Percentiles rank a stretch among this genome's conserved stretches.
Evolutionary conservation across 2,113 vertebrate genomes (phyloP).

Genomic region (Laticauda colubrina): DNA sequence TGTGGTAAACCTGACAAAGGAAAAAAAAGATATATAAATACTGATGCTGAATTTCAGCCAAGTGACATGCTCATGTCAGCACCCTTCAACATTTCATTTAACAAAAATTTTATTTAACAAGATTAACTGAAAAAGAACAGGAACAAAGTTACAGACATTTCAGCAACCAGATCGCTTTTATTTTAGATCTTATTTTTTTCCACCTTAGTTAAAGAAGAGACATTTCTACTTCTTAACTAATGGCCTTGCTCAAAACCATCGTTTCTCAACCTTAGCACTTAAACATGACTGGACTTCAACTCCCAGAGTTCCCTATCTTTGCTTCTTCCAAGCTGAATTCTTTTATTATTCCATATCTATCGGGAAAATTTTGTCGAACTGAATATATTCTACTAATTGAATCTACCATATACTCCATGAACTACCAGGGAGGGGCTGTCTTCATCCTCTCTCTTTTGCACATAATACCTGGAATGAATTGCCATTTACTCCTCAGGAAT

Average conservation of each 20-base stretch:
- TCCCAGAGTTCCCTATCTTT: background rate
- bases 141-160: background rate
- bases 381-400: background rate
- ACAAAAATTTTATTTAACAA: background rate
- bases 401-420: background rate
- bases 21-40: background rate
- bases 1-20: constrained; percentile 79
- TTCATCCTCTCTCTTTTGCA: background rate
- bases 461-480: background rate
- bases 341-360: background rate
- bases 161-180: background rate
- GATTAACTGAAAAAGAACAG: background rate
- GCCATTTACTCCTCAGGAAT: background rate
- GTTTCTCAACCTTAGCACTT: background rate
- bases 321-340: background rate
- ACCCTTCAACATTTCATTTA: background rate
- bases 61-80: background rate
- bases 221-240: background rate
- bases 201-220: background rate
- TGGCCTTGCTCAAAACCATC: background rate
- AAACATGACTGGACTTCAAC: background rate
- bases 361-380: background rate
- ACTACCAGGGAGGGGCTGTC: background rate
- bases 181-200: background rate
- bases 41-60: background rate